A percentile compares a stretch with the other conserved stretches of the same genome.
phyloP scores from a whole-genome alignment of 2,113 vertebrate species.

The Platysternon megacephalum region DNA sequence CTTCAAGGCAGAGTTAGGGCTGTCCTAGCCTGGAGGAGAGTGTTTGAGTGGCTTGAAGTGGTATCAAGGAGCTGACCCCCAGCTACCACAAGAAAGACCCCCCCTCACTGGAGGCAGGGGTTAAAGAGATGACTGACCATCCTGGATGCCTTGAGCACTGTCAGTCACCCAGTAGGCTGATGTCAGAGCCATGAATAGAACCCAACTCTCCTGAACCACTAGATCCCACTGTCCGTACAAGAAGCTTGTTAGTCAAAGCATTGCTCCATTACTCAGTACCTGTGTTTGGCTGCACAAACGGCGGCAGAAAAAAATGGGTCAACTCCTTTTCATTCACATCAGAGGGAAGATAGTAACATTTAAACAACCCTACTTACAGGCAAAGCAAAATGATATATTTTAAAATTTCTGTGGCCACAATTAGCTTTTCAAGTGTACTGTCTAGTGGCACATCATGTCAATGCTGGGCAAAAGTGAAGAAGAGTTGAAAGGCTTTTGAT shows the following conservation, averaged over 20 bases:
- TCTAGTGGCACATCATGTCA: rapidly evolving
- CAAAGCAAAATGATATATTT: neutral
- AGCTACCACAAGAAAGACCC: too few relatives aligned
- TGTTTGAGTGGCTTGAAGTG: too few relatives aligned
- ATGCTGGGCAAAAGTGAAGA: neutral
- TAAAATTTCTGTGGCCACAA: neutral
- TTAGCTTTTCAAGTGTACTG: neutral
- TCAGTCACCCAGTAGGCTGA: too few relatives aligned
- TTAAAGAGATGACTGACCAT: too few relatives aligned
- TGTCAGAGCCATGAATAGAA: too few relatives aligned
- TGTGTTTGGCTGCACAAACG: neutral
- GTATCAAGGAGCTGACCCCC: too few relatives aligned
- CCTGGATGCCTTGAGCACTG: too few relatives aligned
- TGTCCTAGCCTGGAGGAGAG: too few relatives aligned
- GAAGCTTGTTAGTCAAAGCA: neutral
- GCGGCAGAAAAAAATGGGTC: slow-evolving; percentile 29
- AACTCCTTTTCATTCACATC: neutral
- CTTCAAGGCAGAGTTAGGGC: too few relatives aligned
- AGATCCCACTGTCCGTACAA: neutral
- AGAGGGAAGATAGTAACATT: slow-evolving; percentile 19
- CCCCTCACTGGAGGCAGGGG: too few relatives aligned
- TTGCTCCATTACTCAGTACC: neutral
- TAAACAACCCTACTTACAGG: neutral
- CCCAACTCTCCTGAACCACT: too few relatives aligned
- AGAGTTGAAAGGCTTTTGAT: neutral